Conservation (phyloP, 2,113 vertebrate species). For the Corythoichthys intestinalis region DNA sequence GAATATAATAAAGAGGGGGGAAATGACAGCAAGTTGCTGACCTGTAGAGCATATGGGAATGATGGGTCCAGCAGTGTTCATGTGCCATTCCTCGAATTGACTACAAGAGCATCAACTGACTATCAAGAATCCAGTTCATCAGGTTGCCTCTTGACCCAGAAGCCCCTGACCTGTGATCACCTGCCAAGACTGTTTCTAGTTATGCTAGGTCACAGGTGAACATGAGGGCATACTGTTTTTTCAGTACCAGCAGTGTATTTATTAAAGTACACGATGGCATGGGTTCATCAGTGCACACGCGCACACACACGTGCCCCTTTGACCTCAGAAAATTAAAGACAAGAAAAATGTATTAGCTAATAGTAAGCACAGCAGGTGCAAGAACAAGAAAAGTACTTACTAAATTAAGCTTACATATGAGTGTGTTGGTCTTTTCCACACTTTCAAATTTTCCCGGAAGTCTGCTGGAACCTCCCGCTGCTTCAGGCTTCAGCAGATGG, state of each 20-base stretch:
- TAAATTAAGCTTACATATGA: neutral
- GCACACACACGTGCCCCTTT: slow-evolving; percentile 2
- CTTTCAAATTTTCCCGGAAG: slow-evolving; percentile 59
- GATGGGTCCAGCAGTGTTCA: slow-evolving; percentile 33
- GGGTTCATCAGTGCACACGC: slow-evolving; percentile 7
- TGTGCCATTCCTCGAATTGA: slow-evolving; percentile 34
- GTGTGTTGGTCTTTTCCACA: slow-evolving; percentile 7
- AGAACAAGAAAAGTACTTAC: neutral
- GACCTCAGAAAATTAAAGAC: neutral
- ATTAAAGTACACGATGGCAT: slow-evolving; percentile 30
- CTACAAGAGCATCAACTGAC: slow-evolving; percentile 33
- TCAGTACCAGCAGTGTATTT: slow-evolving; percentile 20
- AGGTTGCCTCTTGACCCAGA: slow-evolving; percentile 44
- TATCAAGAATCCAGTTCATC: slow-evolving; percentile 39
- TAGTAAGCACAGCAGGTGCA: slow-evolving; percentile 4
- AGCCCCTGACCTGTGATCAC: slow-evolving; percentile 57
- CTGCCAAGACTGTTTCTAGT: slow-evolving; percentile 48
- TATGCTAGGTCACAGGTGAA: neutral
- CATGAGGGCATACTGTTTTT: slow-evolving; percentile 13
- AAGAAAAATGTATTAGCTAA: slow-evolving; percentile 4
- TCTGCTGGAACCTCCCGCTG: slow-evolving; percentile 49
- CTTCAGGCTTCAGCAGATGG: slow-evolving; percentile 57
- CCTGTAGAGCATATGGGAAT: slow-evolving; percentile 40
- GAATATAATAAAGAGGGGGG: neutral
- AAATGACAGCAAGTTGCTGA: slow-evolving; percentile 18